These are phyloP conservation scores for Taphrorychus bicolor DNA, from an alignment of 2,888 invertebrate genomes.

Conservation along the genomic window DNA sequence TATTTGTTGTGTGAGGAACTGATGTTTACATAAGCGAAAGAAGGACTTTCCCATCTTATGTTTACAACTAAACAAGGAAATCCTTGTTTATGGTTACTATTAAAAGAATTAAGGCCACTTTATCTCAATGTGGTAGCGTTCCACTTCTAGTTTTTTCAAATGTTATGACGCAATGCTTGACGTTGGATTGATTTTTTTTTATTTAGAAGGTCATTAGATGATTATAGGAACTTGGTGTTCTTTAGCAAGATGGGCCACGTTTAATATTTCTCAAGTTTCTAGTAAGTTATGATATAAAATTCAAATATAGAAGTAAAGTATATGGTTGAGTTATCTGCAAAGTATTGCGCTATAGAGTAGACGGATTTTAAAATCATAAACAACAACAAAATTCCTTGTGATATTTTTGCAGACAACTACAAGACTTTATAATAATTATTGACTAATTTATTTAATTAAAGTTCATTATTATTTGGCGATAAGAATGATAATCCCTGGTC, in stretches of 20 bases:
- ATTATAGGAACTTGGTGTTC: no score
- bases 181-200: background rate
- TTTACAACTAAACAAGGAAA: background rate
- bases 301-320: background rate
- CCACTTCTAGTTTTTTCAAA: background rate
- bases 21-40: background rate
- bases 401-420: constrained; percentile 16
- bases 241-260: no score
- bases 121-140: background rate
- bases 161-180: background rate
- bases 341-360: constrained; percentile 18
- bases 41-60: background rate
- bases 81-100: background rate
- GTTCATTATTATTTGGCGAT: constrained; percentile 9
- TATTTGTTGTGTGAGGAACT: no score
- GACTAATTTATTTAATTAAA: background rate
- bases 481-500: background rate
- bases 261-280: no score
- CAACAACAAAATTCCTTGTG: constrained; percentile 25
- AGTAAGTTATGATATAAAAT: no score
- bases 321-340: background rate
- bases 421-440: background rate
- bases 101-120: background rate
- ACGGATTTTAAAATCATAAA: constrained; percentile 16
- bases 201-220: no score